phyloP scores from a whole-genome alignment of 1,140 invertebrate genomes.

The Idris sp. region DNA sequence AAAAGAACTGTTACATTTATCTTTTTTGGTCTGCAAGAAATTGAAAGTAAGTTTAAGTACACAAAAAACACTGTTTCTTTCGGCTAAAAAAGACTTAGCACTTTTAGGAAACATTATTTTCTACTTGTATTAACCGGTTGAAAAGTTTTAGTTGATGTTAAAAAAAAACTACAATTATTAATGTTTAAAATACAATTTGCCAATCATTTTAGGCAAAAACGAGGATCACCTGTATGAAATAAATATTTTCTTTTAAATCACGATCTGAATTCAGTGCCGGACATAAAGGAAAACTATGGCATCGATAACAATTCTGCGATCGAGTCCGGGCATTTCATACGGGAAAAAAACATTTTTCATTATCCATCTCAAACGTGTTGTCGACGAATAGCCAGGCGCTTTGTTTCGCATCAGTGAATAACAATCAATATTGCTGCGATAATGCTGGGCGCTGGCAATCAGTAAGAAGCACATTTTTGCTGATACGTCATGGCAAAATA shows the following conservation, averaged over 20 bases:
- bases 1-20: too few relatives aligned
- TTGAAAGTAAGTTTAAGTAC: too few relatives aligned
- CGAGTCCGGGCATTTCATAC: constrained; percentile 16
- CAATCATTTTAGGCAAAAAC: constrained; percentile 33
- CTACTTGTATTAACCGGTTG: too few relatives aligned
- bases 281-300: constrained; percentile 39
- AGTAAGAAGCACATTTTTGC: constrained; percentile 46
- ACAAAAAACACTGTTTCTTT: too few relatives aligned
- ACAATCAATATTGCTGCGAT: constrained; percentile 56
- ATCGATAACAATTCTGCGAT: constrained; percentile 39
- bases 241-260: constrained; percentile 33
- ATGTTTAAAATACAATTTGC: constrained; percentile 3
- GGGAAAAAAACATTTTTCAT: constrained; percentile 52
- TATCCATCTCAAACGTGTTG: constrained; percentile 42
- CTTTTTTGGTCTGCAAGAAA: too few relatives aligned
- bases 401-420: constrained; percentile 51
- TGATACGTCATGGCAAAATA: constrained; percentile 44
- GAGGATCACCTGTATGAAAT: constrained; percentile 27
- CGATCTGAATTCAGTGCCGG: constrained; percentile 20
- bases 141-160: too few relatives aligned
- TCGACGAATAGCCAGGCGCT: constrained; percentile 31
- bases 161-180: too few relatives aligned
- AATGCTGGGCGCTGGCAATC: constrained; percentile 42
- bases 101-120: too few relatives aligned
- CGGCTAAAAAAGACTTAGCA: too few relatives aligned